Conservation (phyloP, 1,140 invertebrate genomes). For the Oreohelix idahoensis region DNA sequence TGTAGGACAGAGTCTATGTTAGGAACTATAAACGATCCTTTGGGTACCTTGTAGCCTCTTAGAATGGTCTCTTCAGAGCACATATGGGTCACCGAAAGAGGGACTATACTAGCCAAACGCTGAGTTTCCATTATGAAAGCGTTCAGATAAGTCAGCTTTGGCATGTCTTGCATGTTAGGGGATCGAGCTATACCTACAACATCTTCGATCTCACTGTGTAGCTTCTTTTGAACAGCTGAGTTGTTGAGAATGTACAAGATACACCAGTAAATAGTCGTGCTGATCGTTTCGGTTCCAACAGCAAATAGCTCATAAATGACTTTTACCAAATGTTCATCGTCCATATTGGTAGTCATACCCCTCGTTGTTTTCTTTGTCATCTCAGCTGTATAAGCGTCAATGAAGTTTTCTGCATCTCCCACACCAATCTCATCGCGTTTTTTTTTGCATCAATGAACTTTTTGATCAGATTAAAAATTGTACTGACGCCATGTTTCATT, state of each 20-base stretch:
- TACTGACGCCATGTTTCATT: slow-evolving; percentile 19
- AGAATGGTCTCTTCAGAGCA: slow-evolving; percentile 54
- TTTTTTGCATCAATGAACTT: background rate
- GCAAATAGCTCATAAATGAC: slow-evolving; percentile 73
- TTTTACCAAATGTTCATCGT: slow-evolving; percentile 37
- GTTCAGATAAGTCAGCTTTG: slow-evolving; percentile 48
- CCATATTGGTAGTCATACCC: slow-evolving; percentile 12
- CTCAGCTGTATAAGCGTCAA: slow-evolving; percentile 50
- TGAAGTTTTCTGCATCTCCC: slow-evolving; percentile 42
- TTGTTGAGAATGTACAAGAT: slow-evolving; percentile 85
- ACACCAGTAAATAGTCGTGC: slow-evolving; percentile 89
- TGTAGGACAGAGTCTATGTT: slow-evolving; percentile 61
- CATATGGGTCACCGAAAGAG: slow-evolving; percentile 65
- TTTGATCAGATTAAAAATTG: slow-evolving; percentile 24
- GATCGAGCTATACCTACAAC: slow-evolving; percentile 35
- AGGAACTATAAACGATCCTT: slow-evolving; percentile 61
- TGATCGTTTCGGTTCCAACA: slow-evolving; percentile 90
- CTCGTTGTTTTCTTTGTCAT: slow-evolving; percentile 18
- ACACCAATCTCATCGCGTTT: slow-evolving; percentile 3
- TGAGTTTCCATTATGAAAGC: slow-evolving; percentile 51
- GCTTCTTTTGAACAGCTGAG: slow-evolving; percentile 82
- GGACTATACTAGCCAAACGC: slow-evolving; percentile 50
- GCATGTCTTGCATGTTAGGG: slow-evolving; percentile 44
- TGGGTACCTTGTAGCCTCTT: slow-evolving; percentile 65
- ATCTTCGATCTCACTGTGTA: slow-evolving; percentile 88